Percentiles rank a stretch among this genome's conserved stretches.
These are phyloP conservation scores for Lacanobia wlatinum DNA, from an alignment of 2,888 invertebrate species.

Conservation along the genomic window DNA sequence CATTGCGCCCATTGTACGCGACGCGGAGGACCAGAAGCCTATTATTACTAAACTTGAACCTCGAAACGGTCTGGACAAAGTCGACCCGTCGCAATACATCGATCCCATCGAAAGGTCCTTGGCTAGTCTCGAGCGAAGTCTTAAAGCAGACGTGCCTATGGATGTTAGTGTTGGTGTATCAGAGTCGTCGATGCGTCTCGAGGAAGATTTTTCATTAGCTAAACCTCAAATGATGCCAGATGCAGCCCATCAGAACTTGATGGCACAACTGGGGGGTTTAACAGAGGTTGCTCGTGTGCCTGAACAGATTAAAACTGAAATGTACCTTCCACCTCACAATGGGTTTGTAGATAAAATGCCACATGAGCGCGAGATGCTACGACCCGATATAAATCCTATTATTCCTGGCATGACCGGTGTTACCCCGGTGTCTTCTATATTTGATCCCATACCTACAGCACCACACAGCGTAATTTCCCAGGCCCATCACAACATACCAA, in stretches of 20 bases:
- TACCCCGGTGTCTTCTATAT: constrained; percentile 92
- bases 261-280: constrained; percentile 87
- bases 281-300: constrained; percentile 83
- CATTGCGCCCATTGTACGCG: constrained; percentile 69
- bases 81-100: constrained; percentile 88
- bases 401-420: constrained; percentile 80
- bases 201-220: constrained; percentile 85
- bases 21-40: constrained; percentile 75
- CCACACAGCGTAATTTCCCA: constrained; percentile 83
- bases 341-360: constrained; percentile 84
- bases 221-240: constrained; percentile 83
- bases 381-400: constrained; percentile 78
- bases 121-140: constrained; percentile 92
- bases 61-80: constrained; percentile 86
- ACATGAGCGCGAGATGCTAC: constrained; percentile 80
- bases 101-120: constrained; percentile 94
- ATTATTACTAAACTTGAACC: constrained; percentile 77
- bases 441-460: constrained; percentile 91
- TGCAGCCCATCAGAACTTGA: constrained; percentile 83
- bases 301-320: constrained; percentile 83
- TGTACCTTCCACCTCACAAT: constrained; percentile 85
- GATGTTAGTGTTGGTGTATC: constrained; percentile 89
- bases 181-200: constrained; percentile 86
- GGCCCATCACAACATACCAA: constrained; percentile 77
- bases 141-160: constrained; percentile 91